A percentile compares a stretch with the other conserved stretches of the same genome.
Conservation (phyloP, 2,797 vertebrate species). For the Falco columbarius region DNA sequence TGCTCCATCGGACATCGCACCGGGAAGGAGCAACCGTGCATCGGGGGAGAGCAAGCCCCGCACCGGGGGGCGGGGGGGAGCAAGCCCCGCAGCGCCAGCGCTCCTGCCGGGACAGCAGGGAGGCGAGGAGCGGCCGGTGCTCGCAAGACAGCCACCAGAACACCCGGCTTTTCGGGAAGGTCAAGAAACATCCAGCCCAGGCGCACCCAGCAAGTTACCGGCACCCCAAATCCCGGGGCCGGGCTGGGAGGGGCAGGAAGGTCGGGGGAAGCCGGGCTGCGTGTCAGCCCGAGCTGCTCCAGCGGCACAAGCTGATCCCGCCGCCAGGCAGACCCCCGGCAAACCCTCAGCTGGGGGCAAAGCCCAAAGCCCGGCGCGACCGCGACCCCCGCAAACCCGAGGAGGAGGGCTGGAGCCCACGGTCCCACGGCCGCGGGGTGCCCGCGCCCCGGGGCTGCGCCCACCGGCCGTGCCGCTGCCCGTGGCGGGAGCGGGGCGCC, state of each 20-base stretch:
- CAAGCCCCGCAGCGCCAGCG: no score
- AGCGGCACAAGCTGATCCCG: not conserved
- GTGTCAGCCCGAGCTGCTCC: not conserved
- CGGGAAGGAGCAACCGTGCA: not conserved
- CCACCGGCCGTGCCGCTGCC: not conserved
- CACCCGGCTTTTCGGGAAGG: not conserved
- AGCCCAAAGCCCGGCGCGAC: not conserved
- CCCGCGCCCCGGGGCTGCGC: no score
- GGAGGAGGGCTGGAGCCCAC: fast-evolving
- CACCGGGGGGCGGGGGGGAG: no score
- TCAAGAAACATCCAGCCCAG: not conserved
- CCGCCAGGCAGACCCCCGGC: fast-evolving
- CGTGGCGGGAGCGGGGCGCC: not conserved
- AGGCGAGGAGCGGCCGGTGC: not conserved
- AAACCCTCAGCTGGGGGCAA: not conserved
- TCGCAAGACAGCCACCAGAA: not conserved
- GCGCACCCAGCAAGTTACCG: not conserved
- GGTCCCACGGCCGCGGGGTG: not conserved
- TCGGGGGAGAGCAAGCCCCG: no score
- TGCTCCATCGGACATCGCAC: not conserved
- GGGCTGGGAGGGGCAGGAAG: not conserved
- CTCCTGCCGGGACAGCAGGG: no score
- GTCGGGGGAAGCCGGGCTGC: not conserved
- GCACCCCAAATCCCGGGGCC: not conserved
- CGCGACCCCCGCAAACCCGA: not conserved